Base-by-base conservation (phyloP, 1,140 invertebrate genomes). In the Maniola jurtina region DNA sequence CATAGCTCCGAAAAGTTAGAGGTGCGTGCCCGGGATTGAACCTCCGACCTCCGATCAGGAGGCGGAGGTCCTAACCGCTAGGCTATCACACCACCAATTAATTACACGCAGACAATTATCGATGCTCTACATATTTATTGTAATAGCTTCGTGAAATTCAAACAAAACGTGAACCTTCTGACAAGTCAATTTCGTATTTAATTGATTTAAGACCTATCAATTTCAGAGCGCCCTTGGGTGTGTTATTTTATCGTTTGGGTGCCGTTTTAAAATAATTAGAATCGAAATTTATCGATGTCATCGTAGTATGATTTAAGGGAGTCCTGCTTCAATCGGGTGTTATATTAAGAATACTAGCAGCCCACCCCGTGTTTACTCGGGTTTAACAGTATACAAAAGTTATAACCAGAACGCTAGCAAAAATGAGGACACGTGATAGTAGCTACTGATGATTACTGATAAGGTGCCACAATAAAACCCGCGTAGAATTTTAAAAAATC, bases 241-340 rank as follows among this genome's bases (percentile, higher is more conserved):
- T 80, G 71, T 85, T 80, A 73, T 84, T 88, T 87, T 86, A 84
- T 86, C 83, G 80, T 79, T 79, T 75, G 78, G 78, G 73, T 83
- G 78, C 80, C 76, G 74, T 72, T 80, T 72, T 77, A 70, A 79
- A 80, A 86, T 89, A 86, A 87, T 88, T 87, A 86, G 80, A 80
- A 79, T 64, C 64, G 67, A 73, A 82, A 86, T 86, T 86, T 86
- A 88, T 86, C 76, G 56, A 48, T 64, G 56, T 69, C 61, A 61
- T 60, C 55, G 40, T 38, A 48, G 14, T 61, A 11, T 60, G 56
- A 63, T 68, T 68, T 66, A 66, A 65, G 68, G 66, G 48, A 52
- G 34, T 35, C 14, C 9, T 15, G 60, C 15, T 61, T 48, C 14
- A 9, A 56, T 71, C 60, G 57, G 25, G 25, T 25, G 25, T 25